A percentile compares a stretch with the other conserved stretches of the same genome.
These are phyloP conservation scores for Darevskia nairensis DNA, from an alignment of 2,797 vertebrate species.

Conservation along the genomic window DNA sequence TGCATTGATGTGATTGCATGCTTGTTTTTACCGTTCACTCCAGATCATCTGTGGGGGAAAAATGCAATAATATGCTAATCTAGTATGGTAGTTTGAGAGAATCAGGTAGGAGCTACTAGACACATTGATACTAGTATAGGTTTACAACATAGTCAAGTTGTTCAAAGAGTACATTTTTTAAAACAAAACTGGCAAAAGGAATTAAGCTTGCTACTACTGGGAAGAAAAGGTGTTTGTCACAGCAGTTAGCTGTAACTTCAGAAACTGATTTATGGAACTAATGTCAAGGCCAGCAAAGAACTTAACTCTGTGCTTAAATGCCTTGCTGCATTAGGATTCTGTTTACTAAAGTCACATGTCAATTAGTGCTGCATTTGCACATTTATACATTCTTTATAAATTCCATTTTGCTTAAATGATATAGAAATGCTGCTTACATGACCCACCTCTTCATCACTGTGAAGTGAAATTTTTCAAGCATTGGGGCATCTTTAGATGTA, in stretches of 20 bases:
- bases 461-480: slow-evolving; percentile 64
- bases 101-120: slow-evolving; percentile 85
- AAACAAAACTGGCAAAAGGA: slow-evolving; percentile 74
- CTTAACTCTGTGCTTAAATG: slow-evolving; percentile 51
- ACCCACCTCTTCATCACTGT: slow-evolving; percentile 61
- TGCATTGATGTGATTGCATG: slow-evolving; percentile 89
- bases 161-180: slow-evolving; percentile 75
- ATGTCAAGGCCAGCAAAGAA: slow-evolving; percentile 40
- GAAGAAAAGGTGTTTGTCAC: slow-evolving; percentile 75
- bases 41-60: slow-evolving; percentile 84
- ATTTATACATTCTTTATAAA: slow-evolving; percentile 68
- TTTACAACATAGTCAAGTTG: slow-evolving; percentile 83
- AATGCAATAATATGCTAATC: slow-evolving; percentile 89
- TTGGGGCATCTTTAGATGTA: slow-evolving; percentile 55
- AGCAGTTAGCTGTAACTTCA: slow-evolving; percentile 64
- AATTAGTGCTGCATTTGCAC: slow-evolving; percentile 56
- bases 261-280: slow-evolving; percentile 74
- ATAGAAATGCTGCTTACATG: slow-evolving; percentile 72
- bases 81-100: slow-evolving; percentile 86
- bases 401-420: slow-evolving; percentile 71
- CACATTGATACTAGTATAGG: slow-evolving; percentile 85
- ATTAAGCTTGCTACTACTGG: slow-evolving; percentile 76
- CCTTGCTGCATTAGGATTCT: slow-evolving; percentile 71
- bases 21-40: slow-evolving; percentile 85
- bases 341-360: slow-evolving; percentile 73